phyloP scores from a whole-genome alignment of 2,113 vertebrate genomes.

The Mesitornis unicolor region DNA sequence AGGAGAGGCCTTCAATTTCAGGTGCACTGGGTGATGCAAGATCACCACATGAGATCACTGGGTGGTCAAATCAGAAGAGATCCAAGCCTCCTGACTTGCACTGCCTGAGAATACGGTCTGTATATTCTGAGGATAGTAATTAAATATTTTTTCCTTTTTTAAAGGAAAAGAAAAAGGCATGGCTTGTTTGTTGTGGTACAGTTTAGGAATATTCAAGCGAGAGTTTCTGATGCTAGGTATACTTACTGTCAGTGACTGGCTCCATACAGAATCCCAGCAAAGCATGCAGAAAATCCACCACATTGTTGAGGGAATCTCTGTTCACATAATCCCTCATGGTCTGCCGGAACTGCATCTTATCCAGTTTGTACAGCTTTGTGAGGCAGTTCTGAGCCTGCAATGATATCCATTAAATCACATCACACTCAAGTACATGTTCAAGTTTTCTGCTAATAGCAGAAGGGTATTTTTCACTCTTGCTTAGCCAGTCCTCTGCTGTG shows the following conservation, averaged over 20 bases:
- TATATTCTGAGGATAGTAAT: neutral
- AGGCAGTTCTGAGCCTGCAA: slow-evolving; percentile 95
- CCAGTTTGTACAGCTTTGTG: slow-evolving; percentile 94
- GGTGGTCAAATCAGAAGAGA: neutral
- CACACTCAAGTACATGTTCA: neutral
- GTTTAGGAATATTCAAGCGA: neutral
- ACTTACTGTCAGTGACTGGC: slow-evolving; percentile 97
- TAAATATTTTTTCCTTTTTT: neutral
- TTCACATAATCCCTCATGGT: slow-evolving; percentile 98
- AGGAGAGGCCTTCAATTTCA: neutral
- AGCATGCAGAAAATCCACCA: slow-evolving; percentile 98
- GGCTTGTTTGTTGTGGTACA: neutral
- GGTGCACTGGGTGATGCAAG: neutral
- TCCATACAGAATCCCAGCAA: slow-evolving; percentile 99
- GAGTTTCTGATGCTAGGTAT: neutral
- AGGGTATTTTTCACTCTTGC: neutral
- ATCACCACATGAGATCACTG: neutral
- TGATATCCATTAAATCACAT: slow-evolving; percentile 51
- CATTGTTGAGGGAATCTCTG: slow-evolving; percentile 98
- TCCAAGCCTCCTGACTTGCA: neutral
- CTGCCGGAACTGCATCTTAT: slow-evolving; percentile 95
- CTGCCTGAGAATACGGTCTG: neutral
- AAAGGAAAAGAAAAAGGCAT: neutral
- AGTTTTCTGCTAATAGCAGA: neutral
- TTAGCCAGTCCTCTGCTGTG: neutral